Evolutionary conservation across 2,113 vertebrate species (phyloP).

Genomic region (Pituophis catenifer): DNA sequence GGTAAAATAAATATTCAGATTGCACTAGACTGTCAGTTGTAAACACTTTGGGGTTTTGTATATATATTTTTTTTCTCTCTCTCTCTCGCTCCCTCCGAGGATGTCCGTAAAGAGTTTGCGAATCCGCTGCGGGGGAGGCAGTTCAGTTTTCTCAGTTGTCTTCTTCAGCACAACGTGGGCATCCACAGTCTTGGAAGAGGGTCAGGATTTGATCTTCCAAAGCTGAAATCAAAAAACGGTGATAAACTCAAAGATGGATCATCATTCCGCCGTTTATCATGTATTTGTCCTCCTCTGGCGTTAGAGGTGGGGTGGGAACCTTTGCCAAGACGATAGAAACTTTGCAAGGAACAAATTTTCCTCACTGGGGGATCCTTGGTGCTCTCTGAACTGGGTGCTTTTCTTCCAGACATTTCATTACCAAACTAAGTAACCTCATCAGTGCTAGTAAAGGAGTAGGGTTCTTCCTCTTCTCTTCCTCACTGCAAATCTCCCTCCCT

Average conservation of each 20-base stretch:
- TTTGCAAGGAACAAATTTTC: not conserved
- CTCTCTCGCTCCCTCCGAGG: slow-evolving; percentile 29
- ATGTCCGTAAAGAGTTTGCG: slow-evolving; percentile 63
- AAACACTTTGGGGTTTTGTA: slow-evolving; percentile 74
- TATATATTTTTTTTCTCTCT: too few species aligned
- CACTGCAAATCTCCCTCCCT: too few species aligned
- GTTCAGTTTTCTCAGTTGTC: slow-evolving; percentile 59
- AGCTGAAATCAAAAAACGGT: slow-evolving; percentile 73
- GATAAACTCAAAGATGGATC: not conserved
- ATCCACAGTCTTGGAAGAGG: slow-evolving; percentile 55
- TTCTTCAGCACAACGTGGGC: slow-evolving; percentile 55
- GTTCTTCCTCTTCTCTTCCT: not conserved
- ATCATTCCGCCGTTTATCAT: not conserved
- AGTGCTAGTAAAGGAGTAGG: not conserved
- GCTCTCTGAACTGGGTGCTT: not conserved
- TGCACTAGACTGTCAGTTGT: slow-evolving; percentile 84
- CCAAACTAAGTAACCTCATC: not conserved
- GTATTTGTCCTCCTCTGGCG: not conserved
- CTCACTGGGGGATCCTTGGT: not conserved
- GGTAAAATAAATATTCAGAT: slow-evolving; percentile 92
- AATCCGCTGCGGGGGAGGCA: slow-evolving; percentile 64
- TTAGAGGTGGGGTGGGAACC: not conserved
- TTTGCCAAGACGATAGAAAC: not conserved
- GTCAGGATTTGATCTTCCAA: slow-evolving; percentile 99
- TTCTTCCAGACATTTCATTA: not conserved